These are phyloP conservation scores for Triplophysa tibetana DNA, from an alignment of 2,113 vertebrate genomes.

Conservation along the genomic window DNA sequence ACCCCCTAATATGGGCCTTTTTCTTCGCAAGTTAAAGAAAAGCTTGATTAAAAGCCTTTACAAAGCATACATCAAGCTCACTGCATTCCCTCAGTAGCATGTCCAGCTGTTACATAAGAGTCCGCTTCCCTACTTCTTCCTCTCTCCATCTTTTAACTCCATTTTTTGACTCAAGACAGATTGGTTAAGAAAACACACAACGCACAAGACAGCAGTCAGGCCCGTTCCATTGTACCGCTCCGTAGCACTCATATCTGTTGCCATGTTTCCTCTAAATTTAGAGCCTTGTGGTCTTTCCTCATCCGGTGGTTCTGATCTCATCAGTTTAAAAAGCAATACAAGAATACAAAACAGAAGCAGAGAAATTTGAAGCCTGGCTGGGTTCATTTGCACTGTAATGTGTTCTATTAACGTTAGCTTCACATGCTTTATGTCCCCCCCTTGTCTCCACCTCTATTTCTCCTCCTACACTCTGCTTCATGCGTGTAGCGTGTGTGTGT, in stretches of 20 bases:
- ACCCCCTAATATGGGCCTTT: too few species aligned
- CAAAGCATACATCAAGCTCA: conserved; percentile 21
- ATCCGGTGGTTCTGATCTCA: background rate
- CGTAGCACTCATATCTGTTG: background rate
- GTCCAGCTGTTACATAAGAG: conserved; percentile 45
- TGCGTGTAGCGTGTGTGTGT: conserved; percentile 22
- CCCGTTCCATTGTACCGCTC: background rate
- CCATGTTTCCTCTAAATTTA: conserved; percentile 24
- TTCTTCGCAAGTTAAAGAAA: background rate
- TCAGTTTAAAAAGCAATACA: too few species aligned
- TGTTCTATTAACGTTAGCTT: background rate
- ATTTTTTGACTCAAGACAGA: background rate
- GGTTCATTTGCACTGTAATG: too few species aligned
- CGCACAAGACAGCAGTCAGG: background rate
- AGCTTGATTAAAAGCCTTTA: conserved; percentile 24
- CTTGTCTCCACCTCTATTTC: conserved; percentile 31
- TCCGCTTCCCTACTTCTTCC: conserved; percentile 13
- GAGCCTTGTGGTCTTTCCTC: conserved; percentile 10
- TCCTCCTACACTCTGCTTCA: conserved; percentile 27
- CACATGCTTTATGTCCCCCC: background rate
- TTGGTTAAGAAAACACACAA: background rate
- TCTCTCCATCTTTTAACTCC: background rate
- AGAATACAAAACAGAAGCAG: too few species aligned
- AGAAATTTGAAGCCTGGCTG: too few species aligned
- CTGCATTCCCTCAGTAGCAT: conserved; percentile 14